phyloP scores from a whole-genome alignment of 2,888 invertebrate species.

The Kryphioiulus occultus region DNA sequence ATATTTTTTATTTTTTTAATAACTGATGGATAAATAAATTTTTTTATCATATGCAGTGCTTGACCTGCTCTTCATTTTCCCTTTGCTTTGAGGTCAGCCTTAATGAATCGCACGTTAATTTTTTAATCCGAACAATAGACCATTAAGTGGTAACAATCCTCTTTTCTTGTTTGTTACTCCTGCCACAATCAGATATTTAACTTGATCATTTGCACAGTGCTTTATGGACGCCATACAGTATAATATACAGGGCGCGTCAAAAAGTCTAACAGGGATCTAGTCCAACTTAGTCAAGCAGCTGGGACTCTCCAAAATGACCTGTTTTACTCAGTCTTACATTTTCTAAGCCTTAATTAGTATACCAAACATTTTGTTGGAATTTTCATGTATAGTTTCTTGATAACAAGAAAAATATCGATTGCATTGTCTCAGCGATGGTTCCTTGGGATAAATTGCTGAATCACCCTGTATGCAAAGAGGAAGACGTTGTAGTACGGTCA shows the following conservation, averaged over 20 bases:
- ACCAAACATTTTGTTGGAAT: no score
- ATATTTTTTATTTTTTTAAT: not conserved
- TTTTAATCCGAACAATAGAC: not conserved
- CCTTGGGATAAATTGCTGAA: not conserved
- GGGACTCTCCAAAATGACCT: no score
- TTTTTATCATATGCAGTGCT: not conserved
- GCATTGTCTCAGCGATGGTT: no score
- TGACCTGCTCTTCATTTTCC: not conserved
- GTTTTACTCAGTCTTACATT: no score
- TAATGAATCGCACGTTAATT: conserved; percentile 3
- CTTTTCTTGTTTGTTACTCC: not conserved
- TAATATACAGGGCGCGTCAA: no score
- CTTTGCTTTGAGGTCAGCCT: not conserved
- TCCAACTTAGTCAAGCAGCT: no score
- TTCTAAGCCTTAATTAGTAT: no score
- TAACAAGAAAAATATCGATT: no score
- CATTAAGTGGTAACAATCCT: not conserved
- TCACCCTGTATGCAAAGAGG: not conserved
- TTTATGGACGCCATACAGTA: no score
- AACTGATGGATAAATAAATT: not conserved
- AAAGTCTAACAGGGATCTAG: no score
- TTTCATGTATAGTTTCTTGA: no score
- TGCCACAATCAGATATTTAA: not conserved
- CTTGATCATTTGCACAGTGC: not conserved
- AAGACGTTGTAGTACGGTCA: not conserved